These are phyloP conservation scores for Branchinecta sandiegonensis DNA, from an alignment of 2,888 invertebrate species.

Conservation along the genomic window DNA sequence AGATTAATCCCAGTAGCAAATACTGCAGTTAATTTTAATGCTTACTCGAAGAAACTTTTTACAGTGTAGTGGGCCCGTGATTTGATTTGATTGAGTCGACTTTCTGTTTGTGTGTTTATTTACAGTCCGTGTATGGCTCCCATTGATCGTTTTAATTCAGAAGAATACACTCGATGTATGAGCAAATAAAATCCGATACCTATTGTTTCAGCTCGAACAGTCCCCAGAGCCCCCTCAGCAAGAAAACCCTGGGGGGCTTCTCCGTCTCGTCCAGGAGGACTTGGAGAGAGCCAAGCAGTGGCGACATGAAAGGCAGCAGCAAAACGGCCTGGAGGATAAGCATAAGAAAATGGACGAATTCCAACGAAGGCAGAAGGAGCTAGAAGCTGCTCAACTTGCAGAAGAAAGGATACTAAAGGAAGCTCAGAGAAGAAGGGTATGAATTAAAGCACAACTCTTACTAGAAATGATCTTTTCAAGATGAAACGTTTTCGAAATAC, in stretches of 20 bases:
- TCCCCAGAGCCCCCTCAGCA: neutral
- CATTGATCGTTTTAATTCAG: too few relatives aligned
- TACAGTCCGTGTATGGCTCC: too few relatives aligned
- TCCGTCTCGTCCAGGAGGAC: slow-evolving; percentile 36
- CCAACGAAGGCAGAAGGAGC: slow-evolving; percentile 40
- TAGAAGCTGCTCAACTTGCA: slow-evolving; percentile 41
- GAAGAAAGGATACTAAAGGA: slow-evolving; percentile 36
- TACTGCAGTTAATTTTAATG: too few relatives aligned
- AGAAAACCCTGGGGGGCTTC: slow-evolving; percentile 31
- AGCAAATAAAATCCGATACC: too few relatives aligned
- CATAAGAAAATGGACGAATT: slow-evolving; percentile 42
- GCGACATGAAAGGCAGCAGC: slow-evolving; percentile 29
- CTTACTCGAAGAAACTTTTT: too few relatives aligned
- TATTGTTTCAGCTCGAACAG: neutral
- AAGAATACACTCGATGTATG: too few relatives aligned
- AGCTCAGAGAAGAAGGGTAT: slow-evolving; percentile 35
- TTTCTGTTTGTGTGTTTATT: too few relatives aligned
- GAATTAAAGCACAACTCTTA: neutral
- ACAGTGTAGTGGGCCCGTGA: too few relatives aligned
- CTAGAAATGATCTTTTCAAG: too few relatives aligned
- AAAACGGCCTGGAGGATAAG: slow-evolving; percentile 33
- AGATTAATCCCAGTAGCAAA: too few relatives aligned
- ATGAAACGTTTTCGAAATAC: too few relatives aligned
- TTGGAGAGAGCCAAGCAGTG: slow-evolving; percentile 34
- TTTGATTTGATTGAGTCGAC: too few relatives aligned